Base-by-base conservation (phyloP, 2,888 invertebrate genomes). In the Oithona nana region DNA sequence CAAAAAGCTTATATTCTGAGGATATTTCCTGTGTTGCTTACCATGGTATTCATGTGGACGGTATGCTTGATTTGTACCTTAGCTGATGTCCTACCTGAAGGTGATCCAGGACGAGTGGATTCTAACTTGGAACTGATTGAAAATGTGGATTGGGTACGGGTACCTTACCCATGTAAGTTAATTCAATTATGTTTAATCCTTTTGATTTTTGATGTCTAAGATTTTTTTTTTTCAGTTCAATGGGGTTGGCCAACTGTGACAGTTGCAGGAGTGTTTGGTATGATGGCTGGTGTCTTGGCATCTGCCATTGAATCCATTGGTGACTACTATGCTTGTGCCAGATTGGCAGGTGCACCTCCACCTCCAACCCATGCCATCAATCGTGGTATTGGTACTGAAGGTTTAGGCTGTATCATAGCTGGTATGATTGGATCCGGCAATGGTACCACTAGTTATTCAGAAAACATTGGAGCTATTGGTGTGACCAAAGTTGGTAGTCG, bases 91-190 rank as follows among this genome's bases (percentile, higher is more conserved):
- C 76, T 87, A 22, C 79, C 80, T 0, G 72, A 72, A 0, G 80
- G 80, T 0, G 83, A 85, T 71, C 80, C 82, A 0, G 85, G 83
- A 0, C 76, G 87, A 64, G 83, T 85, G 0, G 87, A 88, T 70
- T 78, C 57, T 11, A 83, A 84, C 68, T 69, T 82, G 2, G 77
- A 79, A 66, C 82, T 86, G 61, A 75, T 88, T 22, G 74, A 77
- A n/a, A 80, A 82, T 67, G 82, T 86, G 1, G 82, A 83, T 0
- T 88, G 87, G 87, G 83, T 88, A 70, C 76, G 85, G 28, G 69
- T 88, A 16, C 86, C 87, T 0, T 86, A 86, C 73, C 87, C 88
- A 66, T 84, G 81, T 81, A 71, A 71, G 71, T 65, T 30, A 11
- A 16, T 30, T 61, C 20, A 11, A n/a, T n/a, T n/a, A 16, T 39